Base-by-base conservation (phyloP, 2,888 invertebrate genomes). In the Conops quadrifasciatus region DNA sequence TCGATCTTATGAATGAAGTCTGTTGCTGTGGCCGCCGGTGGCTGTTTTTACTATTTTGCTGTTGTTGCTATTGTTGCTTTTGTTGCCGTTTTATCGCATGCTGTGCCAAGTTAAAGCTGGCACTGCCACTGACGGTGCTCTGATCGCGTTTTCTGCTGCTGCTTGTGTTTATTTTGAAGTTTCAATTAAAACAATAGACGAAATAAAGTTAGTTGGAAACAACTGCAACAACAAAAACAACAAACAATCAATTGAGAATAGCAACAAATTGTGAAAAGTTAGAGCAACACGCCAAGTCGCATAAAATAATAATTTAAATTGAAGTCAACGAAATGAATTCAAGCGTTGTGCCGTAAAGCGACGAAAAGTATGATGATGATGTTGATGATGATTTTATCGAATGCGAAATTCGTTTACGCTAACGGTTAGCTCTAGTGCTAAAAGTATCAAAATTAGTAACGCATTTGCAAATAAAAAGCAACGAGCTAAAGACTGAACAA, bases 381-480 rank as follows among this genome's bases (percentile, higher is more conserved):
- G 36, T 7, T 36, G 36, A 36, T 36, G 36, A 9, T 36, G 36
- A 36, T 9, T 36, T 7, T 36, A 36, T 36, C 36, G 36, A 36
- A 36, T 36, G 36, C 36, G 4, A 36, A 36, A 36, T 4, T 36
- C 36, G 36, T 36, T 36, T 36, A 36, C 9, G 36, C 9, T 9
- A 7, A 16, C 49, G 2, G 49, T 13, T 49, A 49, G 36, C 4
- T 36, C 4, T 7, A 36, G 36, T 36, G 5, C 36, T 36, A 36
- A 36, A 36, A 36, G 36, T 36, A 9, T 36, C 9, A n/a, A 36
- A 36, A 36, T 36, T 36, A 36, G 36, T 36, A 7, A 36, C 36
- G 36, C 36, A 36, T 62, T 30, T 19, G 1, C 36, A 62, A 62
- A 60, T 28, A 16, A 30, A 51, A 13, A 60, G 21, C 45, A 63